Conservation (phyloP, 1,140 invertebrate species). For the Oryzaephilus surinamensis region DNA sequence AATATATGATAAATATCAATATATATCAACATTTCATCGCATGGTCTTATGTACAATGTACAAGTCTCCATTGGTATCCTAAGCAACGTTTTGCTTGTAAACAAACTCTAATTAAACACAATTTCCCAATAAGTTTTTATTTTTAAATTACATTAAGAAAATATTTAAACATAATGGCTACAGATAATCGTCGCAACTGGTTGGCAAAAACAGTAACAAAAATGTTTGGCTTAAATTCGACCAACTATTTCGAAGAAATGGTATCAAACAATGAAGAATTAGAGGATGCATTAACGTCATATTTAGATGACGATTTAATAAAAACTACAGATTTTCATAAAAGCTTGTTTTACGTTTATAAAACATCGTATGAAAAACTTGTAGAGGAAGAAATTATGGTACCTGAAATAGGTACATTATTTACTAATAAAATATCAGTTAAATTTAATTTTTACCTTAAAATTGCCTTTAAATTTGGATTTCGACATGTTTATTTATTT, state of each 20-base stretch:
- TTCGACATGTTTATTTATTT: not conserved
- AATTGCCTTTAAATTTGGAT: not conserved
- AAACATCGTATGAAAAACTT: constrained; percentile 37
- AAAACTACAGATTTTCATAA: constrained; percentile 26
- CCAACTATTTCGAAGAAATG: constrained; percentile 37
- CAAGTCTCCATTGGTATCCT: no score
- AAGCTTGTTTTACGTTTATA: constrained; percentile 37
- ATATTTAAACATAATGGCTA: constrained; percentile 6
- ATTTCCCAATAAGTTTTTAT: no score
- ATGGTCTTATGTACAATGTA: no score
- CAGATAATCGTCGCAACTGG: constrained; percentile 38
- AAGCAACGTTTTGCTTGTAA: no score
- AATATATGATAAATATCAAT: no score
- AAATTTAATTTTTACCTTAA: not conserved
- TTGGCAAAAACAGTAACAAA: constrained; percentile 33
- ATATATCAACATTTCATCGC: no score
- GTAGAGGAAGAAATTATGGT: constrained; percentile 39
- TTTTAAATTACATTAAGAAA: constrained; percentile 3
- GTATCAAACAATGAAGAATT: constrained; percentile 34
- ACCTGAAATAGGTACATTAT: constrained; percentile 35
- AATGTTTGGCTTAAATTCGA: constrained; percentile 33
- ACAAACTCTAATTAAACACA: no score
- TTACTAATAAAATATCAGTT: not conserved
- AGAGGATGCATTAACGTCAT: constrained; percentile 33
- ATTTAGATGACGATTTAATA: constrained; percentile 34